Evolutionary conservation across 1,140 invertebrate genomes (phyloP), one percentile per base, ranked within the genome.

Genomic region (Bacillus rossius): DNA sequence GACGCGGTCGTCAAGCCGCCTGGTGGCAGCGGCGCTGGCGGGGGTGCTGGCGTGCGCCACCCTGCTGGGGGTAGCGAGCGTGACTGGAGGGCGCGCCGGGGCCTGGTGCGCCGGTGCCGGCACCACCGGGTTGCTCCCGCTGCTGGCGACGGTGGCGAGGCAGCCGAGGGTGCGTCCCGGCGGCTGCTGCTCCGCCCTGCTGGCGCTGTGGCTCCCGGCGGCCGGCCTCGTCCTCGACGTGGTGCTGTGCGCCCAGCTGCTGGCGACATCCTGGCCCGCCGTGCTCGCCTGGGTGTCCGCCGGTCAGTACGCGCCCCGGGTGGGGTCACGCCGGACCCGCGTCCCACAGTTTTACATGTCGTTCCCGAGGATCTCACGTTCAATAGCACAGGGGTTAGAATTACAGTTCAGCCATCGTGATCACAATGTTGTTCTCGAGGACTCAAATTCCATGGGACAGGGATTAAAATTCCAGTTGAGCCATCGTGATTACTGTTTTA

Each of bases 181-280:
- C 7, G 20, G 3, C 7, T n/a, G n/a, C n/a, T n/a, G n/a, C n/a
- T 10, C 3, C 7, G 23, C 42, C 14, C 52, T 22, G 13, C 16
- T 40, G 34, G 38, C 43, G n/a, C 52, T 40, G 2, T 54, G 52
- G 52, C 16, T 54, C n/a, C 38, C 52, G 1, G 52, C 37, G 3
- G 37, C 52, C 2, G 38, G 19, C 5, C 10, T 41, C 0, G n/a
- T 20, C 0, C 7, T 42, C 2, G 38, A 54, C 16, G 8, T 40
- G 5, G 16, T 42, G 13, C 29, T 54, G 37, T 20, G 34, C 16
- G 7, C 23, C 19, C 52, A 42, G 52, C 52, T 54, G 10, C 4
- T 19, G 3, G 23, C 26, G 10, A 23, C 26, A 13, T 37, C 25
- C 1, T 54, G 52, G 52, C 26, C 16, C 2, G 23, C 29, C n/a